phyloP scores from a whole-genome alignment of 2,888 invertebrate species.

The Eurytoma adleriae region DNA sequence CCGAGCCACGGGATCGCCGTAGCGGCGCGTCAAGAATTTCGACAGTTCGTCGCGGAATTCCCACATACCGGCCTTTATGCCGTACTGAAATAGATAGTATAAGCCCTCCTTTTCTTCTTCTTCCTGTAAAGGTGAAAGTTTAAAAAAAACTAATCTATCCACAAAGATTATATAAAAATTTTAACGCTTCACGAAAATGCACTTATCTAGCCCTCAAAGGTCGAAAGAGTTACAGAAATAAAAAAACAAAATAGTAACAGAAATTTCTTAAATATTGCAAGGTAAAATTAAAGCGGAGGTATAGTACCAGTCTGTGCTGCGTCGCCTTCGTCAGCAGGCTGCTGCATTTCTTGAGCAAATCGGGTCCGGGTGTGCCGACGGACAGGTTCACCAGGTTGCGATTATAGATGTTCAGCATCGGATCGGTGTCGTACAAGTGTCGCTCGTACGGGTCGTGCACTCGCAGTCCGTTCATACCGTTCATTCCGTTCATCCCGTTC shows the following conservation, averaged over 20 bases:
- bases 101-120: slow-evolving; percentile 71
- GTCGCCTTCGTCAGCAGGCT: slow-evolving; percentile 76
- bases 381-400: slow-evolving; percentile 75
- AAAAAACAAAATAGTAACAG: too few species aligned
- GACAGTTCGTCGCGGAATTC: slow-evolving; percentile 77
- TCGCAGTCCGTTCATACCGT: slow-evolving; percentile 9
- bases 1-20: slow-evolving; percentile 75
- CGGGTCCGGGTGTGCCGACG: slow-evolving; percentile 79
- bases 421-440: slow-evolving; percentile 77
- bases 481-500: slow-evolving; percentile 13
- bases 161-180: too few species aligned
- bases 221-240: too few species aligned
- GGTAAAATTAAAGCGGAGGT: too few species aligned
- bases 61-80: slow-evolving; percentile 77
- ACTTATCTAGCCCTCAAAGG: too few species aligned
- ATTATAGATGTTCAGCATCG: slow-evolving; percentile 76
- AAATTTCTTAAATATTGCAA: too few species aligned
- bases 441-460: slow-evolving; percentile 68
- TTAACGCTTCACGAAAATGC: too few species aligned
- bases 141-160: too few species aligned
- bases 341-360: slow-evolving; percentile 76
- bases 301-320: slow-evolving; percentile 76
- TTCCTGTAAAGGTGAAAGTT: slow-evolving; percentile 62
- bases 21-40: slow-evolving; percentile 76
- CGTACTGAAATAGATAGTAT: slow-evolving; percentile 78